Conservation (phyloP, 2,888 invertebrate species). For the Pandemis cinnamomeana region DNA sequence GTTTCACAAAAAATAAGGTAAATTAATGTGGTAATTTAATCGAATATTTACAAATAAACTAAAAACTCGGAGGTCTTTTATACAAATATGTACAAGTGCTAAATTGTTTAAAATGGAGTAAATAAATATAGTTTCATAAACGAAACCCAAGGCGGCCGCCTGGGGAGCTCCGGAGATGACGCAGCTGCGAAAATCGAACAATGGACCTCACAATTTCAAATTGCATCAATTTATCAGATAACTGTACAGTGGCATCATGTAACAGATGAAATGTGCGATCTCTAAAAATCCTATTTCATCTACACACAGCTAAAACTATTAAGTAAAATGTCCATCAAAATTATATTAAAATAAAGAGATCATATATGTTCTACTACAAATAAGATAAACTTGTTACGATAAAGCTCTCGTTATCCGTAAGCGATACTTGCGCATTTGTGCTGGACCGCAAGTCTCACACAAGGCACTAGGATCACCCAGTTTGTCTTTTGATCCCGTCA, state of each 20-base stretch:
- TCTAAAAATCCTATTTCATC: slow-evolving; percentile 64
- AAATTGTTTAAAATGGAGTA: slow-evolving; percentile 7
- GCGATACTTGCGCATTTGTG: slow-evolving; percentile 60
- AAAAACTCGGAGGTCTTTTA: slow-evolving; percentile 52
- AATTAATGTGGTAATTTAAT: slow-evolving; percentile 32
- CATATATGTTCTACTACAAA: slow-evolving; percentile 78
- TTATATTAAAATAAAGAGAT: slow-evolving; percentile 83
- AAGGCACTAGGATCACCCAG: neutral
- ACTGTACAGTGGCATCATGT: slow-evolving; percentile 54
- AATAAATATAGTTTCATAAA: neutral
- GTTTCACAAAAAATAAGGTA: slow-evolving; percentile 2
- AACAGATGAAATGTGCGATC: slow-evolving; percentile 70
- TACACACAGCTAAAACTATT: slow-evolving; percentile 78
- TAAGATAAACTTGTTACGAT: slow-evolving; percentile 79
- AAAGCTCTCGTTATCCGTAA: slow-evolving; percentile 74
- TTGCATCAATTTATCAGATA: slow-evolving; percentile 65
- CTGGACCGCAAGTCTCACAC: neutral
- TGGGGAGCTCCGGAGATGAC: slow-evolving; percentile 22
- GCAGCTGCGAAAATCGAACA: slow-evolving; percentile 41
- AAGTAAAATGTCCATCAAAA: slow-evolving; percentile 84
- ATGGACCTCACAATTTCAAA: slow-evolving; percentile 60
- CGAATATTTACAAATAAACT: slow-evolving; percentile 45
- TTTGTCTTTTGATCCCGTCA: neutral
- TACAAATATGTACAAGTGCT: slow-evolving; percentile 74
- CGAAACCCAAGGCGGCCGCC: neutral